A percentile compares a stretch with the other conserved stretches of the same genome.
These are phyloP conservation scores for Galbula dea DNA, from an alignment of 2,113 vertebrate species.

Conservation along the genomic window DNA sequence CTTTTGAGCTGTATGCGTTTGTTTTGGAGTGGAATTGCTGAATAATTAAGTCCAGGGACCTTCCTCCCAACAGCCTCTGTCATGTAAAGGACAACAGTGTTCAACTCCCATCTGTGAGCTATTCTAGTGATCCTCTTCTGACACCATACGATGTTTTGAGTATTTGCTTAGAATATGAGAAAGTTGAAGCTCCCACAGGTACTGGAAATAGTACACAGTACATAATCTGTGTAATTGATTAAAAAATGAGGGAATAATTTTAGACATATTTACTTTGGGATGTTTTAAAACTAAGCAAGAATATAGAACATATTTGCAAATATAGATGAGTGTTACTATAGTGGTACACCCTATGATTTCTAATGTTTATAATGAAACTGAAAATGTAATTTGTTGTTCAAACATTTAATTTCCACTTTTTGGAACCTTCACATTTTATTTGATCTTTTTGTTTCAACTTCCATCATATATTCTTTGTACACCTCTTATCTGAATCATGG, in stretches of 20 bases:
- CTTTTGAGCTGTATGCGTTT: not conserved
- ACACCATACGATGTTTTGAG: not conserved
- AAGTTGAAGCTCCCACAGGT: not conserved
- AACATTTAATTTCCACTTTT: not conserved
- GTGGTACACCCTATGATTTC: not conserved
- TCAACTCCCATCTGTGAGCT: not conserved
- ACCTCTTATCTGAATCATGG: too few relatives aligned
- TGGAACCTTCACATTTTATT: not conserved
- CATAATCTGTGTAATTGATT: not conserved
- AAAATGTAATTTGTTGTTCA: not conserved
- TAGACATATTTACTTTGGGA: not conserved
- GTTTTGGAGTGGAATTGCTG: not conserved
- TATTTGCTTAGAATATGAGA: not conserved
- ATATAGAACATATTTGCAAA: too few relatives aligned
- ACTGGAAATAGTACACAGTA: not conserved
- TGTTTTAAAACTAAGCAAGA: not conserved
- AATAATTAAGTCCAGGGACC: not conserved
- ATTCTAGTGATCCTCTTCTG: not conserved
- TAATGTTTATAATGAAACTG: not conserved
- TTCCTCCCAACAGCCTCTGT: not conserved
- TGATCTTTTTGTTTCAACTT: not conserved
- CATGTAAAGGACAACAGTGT: not conserved
- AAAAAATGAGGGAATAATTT: not conserved
- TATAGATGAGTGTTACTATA: too few relatives aligned
- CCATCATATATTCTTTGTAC: too few relatives aligned